These are phyloP conservation scores for Ericerus pela DNA, from an alignment of 1,140 invertebrate genomes.

Conservation along the genomic window DNA sequence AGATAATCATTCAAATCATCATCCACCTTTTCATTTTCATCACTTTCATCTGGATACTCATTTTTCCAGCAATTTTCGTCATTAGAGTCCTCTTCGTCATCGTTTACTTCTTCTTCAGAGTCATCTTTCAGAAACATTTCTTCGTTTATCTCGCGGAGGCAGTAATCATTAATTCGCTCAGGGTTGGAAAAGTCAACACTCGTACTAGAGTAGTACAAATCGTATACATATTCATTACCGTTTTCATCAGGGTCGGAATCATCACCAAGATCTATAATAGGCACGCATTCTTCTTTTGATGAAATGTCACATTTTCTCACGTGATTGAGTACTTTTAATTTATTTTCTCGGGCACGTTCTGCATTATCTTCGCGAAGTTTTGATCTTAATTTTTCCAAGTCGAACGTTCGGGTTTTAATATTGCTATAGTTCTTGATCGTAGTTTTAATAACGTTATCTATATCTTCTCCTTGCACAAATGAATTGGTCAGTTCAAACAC, in stretches of 20 bases:
- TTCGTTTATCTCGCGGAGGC: neutral
- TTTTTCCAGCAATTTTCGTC: constrained; percentile 29
- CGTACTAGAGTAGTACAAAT: neutral
- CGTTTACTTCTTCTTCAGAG: constrained; percentile 4
- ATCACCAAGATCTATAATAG: neutral
- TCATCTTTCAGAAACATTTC: neutral
- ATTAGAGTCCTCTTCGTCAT: constrained; percentile 29
- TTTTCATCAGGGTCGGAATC: neutral
- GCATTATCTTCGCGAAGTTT: neutral
- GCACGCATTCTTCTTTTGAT: neutral
- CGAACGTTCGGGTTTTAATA: neutral
- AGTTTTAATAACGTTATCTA: neutral
- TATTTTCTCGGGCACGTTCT: neutral
- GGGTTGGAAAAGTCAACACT: neutral
- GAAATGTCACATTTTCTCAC: neutral
- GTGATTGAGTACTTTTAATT: neutral
- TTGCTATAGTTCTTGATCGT: neutral
- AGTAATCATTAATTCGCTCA: neutral
- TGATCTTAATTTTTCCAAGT: neutral
- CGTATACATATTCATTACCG: neutral
- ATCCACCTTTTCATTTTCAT: too few relatives aligned
- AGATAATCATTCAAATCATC: neutral
- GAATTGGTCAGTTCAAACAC: neutral
- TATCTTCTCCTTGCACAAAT: neutral
- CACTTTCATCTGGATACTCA: constrained; percentile 28